Base-by-base conservation (phyloP, 2,888 invertebrate genomes). In the Drosophila anomelani region DNA sequence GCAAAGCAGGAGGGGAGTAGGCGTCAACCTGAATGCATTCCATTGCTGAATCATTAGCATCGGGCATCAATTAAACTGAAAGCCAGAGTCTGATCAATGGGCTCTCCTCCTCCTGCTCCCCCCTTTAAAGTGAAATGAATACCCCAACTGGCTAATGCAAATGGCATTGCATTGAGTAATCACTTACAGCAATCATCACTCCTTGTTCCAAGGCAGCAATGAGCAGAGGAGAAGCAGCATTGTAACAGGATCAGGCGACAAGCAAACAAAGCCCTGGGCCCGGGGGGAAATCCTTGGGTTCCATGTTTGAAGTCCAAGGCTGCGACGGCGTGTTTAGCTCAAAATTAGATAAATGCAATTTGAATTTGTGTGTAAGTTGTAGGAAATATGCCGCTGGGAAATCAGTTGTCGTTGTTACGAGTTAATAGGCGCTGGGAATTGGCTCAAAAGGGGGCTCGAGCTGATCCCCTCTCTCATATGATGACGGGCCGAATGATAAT, bases 341-440 rank as follows among this genome's bases (percentile, higher is more conserved):
- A 71, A 79, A 87, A 84, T 84, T 79, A 87, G 82, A 84, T 85
- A 84, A 84, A 85, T 82, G 82, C 80, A 76, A 87, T 87, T 84
- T 80, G 69, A 79, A 74, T 75, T 78, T 74, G 79, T 82, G 76
- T 77, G 75, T 78, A 82, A 77, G 82, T 81, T 84, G 85, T 75
- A 68, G 80, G 75, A 82, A 80, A 70, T 68, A 66, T 63, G 49
- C 88, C 80, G 46, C 41, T 46, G 84, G 83, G 84, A 84, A 84
- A 84, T 84, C 83, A 84, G 61, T 55, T 76, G 80, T 67, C 79
- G 80, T 80, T 84, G 88, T 84, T 83, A 87, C 58, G 67, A 87
- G 73, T 80, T 84, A 87, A 84, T 87, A 68, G 77, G 80, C 77
- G 71, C 69, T 79, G 84, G 84, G 84, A 84, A 80, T 87, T 75